Evolutionary conservation across 2,113 vertebrate genomes (phyloP).

Genomic region (Meriones unguiculatus): DNA sequence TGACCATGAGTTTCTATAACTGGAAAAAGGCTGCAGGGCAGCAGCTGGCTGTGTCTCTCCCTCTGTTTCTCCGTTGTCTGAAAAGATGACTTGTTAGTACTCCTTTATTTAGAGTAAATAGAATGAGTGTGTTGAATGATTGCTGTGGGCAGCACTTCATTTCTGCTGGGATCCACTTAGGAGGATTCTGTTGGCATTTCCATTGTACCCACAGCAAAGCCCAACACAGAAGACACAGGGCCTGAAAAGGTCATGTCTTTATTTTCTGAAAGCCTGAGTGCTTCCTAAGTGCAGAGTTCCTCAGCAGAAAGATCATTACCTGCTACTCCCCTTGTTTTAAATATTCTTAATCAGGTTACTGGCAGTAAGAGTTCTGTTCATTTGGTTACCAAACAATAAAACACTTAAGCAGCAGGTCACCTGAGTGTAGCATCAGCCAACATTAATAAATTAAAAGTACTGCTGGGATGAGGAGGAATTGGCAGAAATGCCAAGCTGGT

Average conservation of each 20-base stretch:
- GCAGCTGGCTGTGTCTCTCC: background rate
- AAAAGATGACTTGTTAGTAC: background rate
- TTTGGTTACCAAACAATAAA: conserved; percentile 63
- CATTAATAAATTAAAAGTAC: conserved; percentile 50
- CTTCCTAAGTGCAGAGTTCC: background rate
- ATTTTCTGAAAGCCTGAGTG: conserved; percentile 44
- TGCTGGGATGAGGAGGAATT: background rate
- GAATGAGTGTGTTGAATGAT: background rate
- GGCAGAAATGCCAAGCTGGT: background rate
- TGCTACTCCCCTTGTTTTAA: conserved; percentile 53
- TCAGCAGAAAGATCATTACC: conserved; percentile 22
- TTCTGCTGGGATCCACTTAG: background rate
- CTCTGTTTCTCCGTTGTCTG: background rate
- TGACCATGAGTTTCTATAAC: background rate
- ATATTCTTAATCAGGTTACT: conserved; percentile 54
- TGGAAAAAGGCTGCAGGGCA: background rate
- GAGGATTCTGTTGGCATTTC: background rate
- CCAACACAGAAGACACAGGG: background rate
- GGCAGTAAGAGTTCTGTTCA: conserved; percentile 10
- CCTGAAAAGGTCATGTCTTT: conserved; percentile 31
- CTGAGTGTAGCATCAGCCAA: background rate
- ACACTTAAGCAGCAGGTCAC: conserved; percentile 42
- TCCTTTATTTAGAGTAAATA: background rate
- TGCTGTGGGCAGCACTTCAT: background rate
- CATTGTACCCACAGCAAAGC: background rate